Base-by-base conservation (phyloP, 2,888 invertebrate genomes). In the Lasioglossum oenotherae region DNA sequence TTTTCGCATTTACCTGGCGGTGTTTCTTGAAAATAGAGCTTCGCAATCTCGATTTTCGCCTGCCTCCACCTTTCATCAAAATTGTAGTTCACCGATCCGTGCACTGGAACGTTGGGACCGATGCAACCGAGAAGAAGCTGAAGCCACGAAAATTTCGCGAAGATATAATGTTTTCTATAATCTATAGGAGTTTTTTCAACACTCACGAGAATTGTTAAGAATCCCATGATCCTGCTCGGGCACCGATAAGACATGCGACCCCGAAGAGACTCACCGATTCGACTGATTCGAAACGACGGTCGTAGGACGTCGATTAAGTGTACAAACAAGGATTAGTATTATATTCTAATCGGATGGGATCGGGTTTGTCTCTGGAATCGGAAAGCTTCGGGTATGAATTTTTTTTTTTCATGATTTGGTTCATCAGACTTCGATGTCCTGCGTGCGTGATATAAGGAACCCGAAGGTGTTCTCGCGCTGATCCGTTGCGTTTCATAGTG, bases 21-120 rank as follows among this genome's bases (percentile, higher is more conserved):
- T 12, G 78, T 53, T 6, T 91, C 69, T 27, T 78, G 79, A 38
- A 86, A 75, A 19, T 81, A 49, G 2, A 88, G 72, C 77, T 92
- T 92, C 16, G 89, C 90, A 49, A 93, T 90, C 74, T 91, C 87
- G n/a, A 88, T 82, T 76, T 92, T 92, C n/a, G 87, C 83, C 31
- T 91, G 85, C 57, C 60, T 88, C 27, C 89, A 71, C 74, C 83
- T 81, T 44, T 88, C 88, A 23, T 85, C 81, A 12, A 92, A 81
- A 77, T 89, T 81, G n/a, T 90, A 86, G 27, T 44, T 72, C 8
- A 84, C 31, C 19, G 77, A 78, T 46, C 31, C 10, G 2, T 73
- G 16, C 71, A n/a, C 41, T 10, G 44, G 31, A 3, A 49, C 44
- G 4, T 53, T 31, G 16, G 46, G 53, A 41, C 8, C 35, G 38